A percentile compares a stretch with the other conserved stretches of the same genome.
phyloP scores from a whole-genome alignment of 1,140 invertebrate genomes.

The Euglossa dilemma region DNA sequence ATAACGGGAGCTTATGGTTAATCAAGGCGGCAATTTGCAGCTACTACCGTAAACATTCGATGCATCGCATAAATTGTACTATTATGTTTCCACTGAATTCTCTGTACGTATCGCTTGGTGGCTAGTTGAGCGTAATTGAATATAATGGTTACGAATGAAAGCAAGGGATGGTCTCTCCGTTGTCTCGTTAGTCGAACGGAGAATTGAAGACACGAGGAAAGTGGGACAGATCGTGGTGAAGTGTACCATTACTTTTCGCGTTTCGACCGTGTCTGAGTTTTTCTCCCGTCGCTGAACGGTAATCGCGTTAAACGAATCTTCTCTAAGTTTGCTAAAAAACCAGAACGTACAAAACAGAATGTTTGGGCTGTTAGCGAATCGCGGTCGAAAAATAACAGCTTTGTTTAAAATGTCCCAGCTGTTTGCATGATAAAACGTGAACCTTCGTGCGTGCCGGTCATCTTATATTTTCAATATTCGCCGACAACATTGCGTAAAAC shows the following conservation, averaged over 20 bases:
- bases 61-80: background rate
- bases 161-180: background rate
- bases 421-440: background rate
- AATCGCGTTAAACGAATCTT: too few species aligned
- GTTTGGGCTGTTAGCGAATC: too few species aligned
- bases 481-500: constrained; percentile 11
- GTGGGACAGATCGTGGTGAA: constrained; percentile 33
- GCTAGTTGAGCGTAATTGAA: constrained; percentile 13
- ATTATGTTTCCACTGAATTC: background rate
- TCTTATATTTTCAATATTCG: background rate
- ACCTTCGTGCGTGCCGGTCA: too few species aligned
- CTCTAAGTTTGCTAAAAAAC: background rate
- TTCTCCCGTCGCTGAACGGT: background rate
- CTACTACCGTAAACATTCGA: background rate
- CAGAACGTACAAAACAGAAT: background rate
- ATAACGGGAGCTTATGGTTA: background rate
- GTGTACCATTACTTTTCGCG: constrained; percentile 12
- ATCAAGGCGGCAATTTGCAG: background rate
- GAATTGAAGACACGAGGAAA: constrained; percentile 24
- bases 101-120: background rate
- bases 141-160: constrained; percentile 17
- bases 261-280: background rate
- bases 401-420: background rate
- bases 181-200: background rate
- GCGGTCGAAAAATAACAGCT: background rate